Base-by-base conservation (phyloP, 2,113 vertebrate species). In the Xiphias gladius region DNA sequence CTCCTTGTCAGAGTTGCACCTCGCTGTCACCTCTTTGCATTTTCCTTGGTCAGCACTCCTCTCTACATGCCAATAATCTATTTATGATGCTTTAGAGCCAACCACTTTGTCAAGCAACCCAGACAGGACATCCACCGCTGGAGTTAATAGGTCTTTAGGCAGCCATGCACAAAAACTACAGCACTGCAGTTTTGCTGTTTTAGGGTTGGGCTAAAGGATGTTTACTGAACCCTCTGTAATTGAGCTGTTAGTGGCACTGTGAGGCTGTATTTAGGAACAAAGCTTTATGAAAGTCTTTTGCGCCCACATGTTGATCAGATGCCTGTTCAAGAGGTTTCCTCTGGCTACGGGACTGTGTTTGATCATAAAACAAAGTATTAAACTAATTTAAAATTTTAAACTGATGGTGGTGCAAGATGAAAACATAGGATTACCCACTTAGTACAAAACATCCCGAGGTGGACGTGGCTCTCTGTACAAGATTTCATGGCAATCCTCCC, bases 1-100 rank as follows among this genome's bases (percentile, higher is more conserved):
- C 82, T 83, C 55, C 52, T 68, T 85, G 82, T 88, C 85, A 82
- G 72, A 76, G 83, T 54, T 76, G 73, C 43, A 76, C 73, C 73
- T 76, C 59, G 2, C 78, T 86, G 91, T 91, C 91, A 91, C 91
- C 88, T 90, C 86, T 82, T 71, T 26, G 67, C 48, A 19, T 88
- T 88, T 71, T 14, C 57, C 83, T 48, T 39, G 5, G 17, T 92
- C 91, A 91, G 90, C 87, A 83, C 83, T 87, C 66, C 81, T 80
- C 87, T 87, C 83, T 41, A 78, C 86, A 80, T 82, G 87, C 80
- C 90, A 86, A 77, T 91, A 87, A 90, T 89, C 76, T 79, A 78
- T 91, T 90, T 89, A 85, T 85, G 87, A 88, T 73, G 79, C 86
- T 86, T 80, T 26, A 37, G 55, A 86, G 86, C 78, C 12, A 65